Conservation (phyloP, 1,140 invertebrate species). For the Riptortus pedestris region DNA sequence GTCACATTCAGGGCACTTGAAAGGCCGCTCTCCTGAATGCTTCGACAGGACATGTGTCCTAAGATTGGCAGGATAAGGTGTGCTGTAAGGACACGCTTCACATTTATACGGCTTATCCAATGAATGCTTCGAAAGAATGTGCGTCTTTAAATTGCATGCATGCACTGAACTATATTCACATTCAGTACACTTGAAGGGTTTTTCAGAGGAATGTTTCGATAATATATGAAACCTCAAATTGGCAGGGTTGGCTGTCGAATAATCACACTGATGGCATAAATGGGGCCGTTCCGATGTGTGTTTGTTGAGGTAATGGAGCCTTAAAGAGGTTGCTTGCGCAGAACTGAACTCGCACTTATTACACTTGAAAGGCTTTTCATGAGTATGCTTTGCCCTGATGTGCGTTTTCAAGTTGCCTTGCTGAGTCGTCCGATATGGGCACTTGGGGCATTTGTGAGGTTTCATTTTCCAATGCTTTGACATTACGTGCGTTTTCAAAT, state of each 20-base stretch:
- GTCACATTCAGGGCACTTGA: conserved; percentile 1
- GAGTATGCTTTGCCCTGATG: not conserved
- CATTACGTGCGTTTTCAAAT: conserved; percentile 3
- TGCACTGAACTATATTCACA: conserved; percentile 2
- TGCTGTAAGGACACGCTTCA: not conserved
- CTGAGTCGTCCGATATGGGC: not conserved
- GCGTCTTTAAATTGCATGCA: not conserved
- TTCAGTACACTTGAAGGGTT: not conserved
- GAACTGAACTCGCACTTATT: not conserved
- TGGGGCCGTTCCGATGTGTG: not conserved
- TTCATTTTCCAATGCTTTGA: not conserved
- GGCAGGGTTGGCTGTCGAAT: not conserved
- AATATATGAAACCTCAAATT: not conserved
- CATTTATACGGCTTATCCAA: not conserved
- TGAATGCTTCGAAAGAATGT: not conserved
- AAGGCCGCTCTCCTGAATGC: not conserved
- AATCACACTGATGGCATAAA: not conserved
- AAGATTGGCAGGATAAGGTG: not conserved
- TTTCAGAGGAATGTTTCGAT: not conserved
- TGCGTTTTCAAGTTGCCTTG: not conserved
- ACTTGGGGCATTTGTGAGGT: not conserved
- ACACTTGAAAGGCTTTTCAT: not conserved
- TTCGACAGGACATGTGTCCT: not conserved
- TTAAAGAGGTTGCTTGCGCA: not conserved
- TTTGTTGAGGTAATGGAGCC: not conserved